Conservation (phyloP, 2,797 vertebrate species). For the Leucoraja ocellata region DNA sequence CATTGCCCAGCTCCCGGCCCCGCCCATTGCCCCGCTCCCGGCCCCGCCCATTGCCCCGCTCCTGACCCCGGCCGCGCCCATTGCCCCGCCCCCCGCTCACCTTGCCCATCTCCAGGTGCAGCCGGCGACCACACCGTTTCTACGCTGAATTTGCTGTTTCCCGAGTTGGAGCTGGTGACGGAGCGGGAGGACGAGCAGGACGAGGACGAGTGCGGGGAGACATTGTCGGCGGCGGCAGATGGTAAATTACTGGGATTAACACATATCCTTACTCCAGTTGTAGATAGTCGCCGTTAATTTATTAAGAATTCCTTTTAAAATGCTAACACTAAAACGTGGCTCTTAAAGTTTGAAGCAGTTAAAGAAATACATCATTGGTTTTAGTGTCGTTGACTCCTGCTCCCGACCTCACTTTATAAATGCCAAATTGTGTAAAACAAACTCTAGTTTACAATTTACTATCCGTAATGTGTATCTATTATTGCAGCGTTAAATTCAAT, state of each 20-base stretch:
- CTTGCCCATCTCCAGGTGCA: not conserved
- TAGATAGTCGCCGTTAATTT: not conserved
- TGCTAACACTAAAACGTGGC: not conserved
- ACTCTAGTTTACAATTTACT: no score
- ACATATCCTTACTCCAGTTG: not conserved
- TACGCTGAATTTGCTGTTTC: slow-evolving; percentile 72
- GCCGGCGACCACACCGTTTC: not conserved
- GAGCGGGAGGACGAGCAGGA: slow-evolving; percentile 69
- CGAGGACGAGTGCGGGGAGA: not conserved
- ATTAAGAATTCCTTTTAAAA: not conserved
- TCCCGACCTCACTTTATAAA: no score
- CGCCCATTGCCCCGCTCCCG: no score
- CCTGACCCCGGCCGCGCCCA: no score
- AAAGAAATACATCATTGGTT: not conserved
- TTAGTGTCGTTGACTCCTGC: not conserved
- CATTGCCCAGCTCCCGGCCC: no score
- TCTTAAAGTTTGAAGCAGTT: not conserved
- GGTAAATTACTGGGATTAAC: not conserved
- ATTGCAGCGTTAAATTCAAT: no score
- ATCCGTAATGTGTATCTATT: no score
- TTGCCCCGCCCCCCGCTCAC: no score
- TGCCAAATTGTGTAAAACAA: not conserved
- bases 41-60: no score
- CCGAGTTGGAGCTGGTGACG: slow-evolving; percentile 84
- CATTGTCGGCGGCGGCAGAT: not conserved